A percentile compares a stretch with the other conserved stretches of the same genome.
Evolutionary conservation across 2,113 vertebrate species (phyloP).

Genomic region (Stigmatopora nigra): DNA sequence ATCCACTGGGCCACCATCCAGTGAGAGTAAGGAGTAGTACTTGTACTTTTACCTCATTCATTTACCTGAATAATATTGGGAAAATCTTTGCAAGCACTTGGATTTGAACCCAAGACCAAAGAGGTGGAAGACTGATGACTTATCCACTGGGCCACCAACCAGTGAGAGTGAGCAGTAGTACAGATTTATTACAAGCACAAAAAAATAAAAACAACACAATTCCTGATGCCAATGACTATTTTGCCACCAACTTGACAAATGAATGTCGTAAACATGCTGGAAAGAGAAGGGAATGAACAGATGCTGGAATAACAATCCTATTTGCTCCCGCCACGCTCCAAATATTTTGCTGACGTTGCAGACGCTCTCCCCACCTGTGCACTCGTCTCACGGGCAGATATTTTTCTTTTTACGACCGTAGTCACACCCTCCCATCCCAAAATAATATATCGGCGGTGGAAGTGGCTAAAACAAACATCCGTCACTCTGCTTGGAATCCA

Average conservation of each 20-base stretch:
- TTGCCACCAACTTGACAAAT: neutral
- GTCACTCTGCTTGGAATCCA: neutral
- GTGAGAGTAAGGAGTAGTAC: no score
- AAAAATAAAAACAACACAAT: neutral
- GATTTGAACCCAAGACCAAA: no score
- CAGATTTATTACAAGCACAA: neutral
- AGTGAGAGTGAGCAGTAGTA: no score
- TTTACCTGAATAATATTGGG: no score
- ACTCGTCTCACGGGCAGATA: neutral
- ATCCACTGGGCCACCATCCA: no score
- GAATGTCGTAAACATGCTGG: neutral
- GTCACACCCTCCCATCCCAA: neutral
- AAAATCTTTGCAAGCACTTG: no score
- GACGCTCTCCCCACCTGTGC: neutral
- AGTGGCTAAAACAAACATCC: neutral
- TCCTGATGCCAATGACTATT: neutral
- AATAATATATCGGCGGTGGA: neutral
- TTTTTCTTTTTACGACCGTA: constrained; percentile 1
- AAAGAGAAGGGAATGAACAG: neutral
- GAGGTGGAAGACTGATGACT: no score
- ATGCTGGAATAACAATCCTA: neutral
- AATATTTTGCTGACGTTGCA: neutral
- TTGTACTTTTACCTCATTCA: no score
- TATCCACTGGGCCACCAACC: no score
- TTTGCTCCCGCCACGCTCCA: neutral